Percentiles rank a stretch among this genome's conserved stretches.
Conservation (phyloP, 2,888 invertebrate genomes). For the Zele albiditarsus region DNA sequence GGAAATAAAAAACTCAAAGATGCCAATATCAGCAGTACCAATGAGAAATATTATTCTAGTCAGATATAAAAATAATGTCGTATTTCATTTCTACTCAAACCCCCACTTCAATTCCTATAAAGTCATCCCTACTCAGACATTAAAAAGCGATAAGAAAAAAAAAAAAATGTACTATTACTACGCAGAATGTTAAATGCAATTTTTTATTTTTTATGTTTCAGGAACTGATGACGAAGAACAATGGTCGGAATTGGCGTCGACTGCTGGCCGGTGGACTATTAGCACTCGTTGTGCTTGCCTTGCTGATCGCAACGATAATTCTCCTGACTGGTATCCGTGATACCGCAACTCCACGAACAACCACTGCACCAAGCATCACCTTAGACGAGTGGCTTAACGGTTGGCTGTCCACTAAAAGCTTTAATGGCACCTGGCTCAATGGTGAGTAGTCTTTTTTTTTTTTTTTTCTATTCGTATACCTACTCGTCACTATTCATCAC, state of each 20-base stretch:
- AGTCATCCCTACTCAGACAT: neutral
- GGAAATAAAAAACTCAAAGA: neutral
- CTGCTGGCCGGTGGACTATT: constrained; percentile 72
- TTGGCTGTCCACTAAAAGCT: constrained; percentile 78
- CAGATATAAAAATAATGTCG: neutral
- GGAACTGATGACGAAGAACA: constrained; percentile 70
- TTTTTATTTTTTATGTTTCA: constrained; percentile 50
- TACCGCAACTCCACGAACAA: constrained; percentile 53
- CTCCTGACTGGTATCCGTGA: constrained; percentile 73
- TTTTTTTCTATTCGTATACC: neutral
- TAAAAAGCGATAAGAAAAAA: neutral
- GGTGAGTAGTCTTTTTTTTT: constrained; percentile 74
- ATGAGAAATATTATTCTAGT: neutral
- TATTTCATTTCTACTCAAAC: constrained; percentile 1
- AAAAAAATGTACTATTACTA: neutral
- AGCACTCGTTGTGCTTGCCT: constrained; percentile 76
- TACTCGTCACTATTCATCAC: neutral
- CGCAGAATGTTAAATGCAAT: neutral
- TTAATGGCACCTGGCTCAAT: constrained; percentile 88
- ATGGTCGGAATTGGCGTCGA: constrained; percentile 67
- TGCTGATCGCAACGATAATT: constrained; percentile 78
- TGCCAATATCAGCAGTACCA: constrained; percentile 15
- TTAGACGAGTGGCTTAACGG: constrained; percentile 84
- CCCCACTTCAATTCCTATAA: constrained; percentile 12
- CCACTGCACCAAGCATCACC: constrained; percentile 72